A percentile compares a stretch with the other conserved stretches of the same genome.
Conservation (phyloP, 2,113 vertebrate species). For the Coryphaenoides rupestris region DNA sequence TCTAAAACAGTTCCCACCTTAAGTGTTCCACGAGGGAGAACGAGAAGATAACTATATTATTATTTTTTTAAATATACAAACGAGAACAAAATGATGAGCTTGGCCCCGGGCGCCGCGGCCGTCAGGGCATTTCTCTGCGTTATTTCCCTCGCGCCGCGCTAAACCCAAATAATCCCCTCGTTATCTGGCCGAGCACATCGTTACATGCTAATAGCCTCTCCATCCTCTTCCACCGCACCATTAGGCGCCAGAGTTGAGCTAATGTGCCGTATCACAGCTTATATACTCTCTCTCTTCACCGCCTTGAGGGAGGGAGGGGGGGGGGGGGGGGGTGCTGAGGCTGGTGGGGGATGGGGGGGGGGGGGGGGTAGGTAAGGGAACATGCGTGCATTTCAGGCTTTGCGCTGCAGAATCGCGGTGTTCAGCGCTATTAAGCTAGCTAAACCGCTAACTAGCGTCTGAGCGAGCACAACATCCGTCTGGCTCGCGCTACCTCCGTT, state of each 20-base stretch:
- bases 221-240: constrained; percentile 54
- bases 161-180: constrained; percentile 63
- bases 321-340: constrained; percentile 3
- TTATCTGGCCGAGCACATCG: constrained; percentile 60
- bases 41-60: constrained; percentile 23
- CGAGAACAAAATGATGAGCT: constrained; percentile 52
- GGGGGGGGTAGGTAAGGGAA: not conserved
- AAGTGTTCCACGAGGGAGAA: constrained; percentile 40
- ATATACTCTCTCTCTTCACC: no score
- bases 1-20: constrained; percentile 49
- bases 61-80: constrained; percentile 45
- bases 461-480: no score
- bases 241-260: constrained; percentile 56
- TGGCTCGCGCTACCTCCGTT: no score
- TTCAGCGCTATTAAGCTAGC: no score
- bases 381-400: no score
- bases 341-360: not conserved
- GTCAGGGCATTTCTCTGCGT: constrained; percentile 43
- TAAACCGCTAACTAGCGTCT: no score
- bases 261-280: constrained; percentile 49
- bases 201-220: constrained; percentile 56
- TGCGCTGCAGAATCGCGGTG: no score
- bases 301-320: not conserved
- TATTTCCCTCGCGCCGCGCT: constrained; percentile 55
- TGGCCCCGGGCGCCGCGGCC: constrained; percentile 37